Conservation (phyloP, 1,140 invertebrate species). For the Solen grandis region DNA sequence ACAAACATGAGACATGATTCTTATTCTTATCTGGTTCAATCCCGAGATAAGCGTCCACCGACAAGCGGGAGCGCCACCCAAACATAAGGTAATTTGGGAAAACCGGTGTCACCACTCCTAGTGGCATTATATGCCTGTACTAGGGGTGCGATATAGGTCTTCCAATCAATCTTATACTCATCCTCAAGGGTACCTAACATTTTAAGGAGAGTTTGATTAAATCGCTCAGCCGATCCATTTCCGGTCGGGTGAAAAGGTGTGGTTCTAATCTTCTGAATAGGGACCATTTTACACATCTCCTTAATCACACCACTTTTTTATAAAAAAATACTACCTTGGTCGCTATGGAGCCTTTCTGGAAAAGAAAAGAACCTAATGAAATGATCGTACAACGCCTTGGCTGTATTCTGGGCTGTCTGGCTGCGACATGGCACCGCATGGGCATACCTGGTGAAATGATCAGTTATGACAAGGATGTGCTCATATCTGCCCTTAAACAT, state of each 20-base stretch:
- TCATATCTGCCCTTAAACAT: constrained; percentile 11
- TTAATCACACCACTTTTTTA: constrained; percentile 51
- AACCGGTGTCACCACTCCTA: constrained; percentile 52
- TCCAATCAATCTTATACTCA: constrained; percentile 37
- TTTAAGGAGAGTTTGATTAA: constrained; percentile 64
- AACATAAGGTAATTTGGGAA: constrained; percentile 66
- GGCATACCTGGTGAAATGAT: constrained; percentile 27
- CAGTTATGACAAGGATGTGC: constrained; percentile 12
- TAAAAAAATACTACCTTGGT: constrained; percentile 46
- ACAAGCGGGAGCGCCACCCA: constrained; percentile 58
- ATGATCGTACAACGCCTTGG: neutral
- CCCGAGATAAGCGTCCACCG: no score
- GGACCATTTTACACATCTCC: constrained; percentile 53
- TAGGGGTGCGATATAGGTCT: constrained; percentile 18
- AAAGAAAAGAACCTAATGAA: constrained; percentile 23
- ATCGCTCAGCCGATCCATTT: constrained; percentile 65
- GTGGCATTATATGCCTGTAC: constrained; percentile 52
- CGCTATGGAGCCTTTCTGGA: constrained; percentile 41
- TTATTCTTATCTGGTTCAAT: no score
- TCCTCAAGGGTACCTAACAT: constrained; percentile 57
- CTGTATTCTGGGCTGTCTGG: constrained; percentile 24
- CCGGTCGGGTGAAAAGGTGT: constrained; percentile 59
- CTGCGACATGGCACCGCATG: constrained; percentile 1
- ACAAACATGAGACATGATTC: no score
- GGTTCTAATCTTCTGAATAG: constrained; percentile 35